Evolutionary conservation across 1,140 invertebrate species (phyloP), one percentile per base, ranked within the genome.

Genomic region (Dendrolimus kikuchii): DNA sequence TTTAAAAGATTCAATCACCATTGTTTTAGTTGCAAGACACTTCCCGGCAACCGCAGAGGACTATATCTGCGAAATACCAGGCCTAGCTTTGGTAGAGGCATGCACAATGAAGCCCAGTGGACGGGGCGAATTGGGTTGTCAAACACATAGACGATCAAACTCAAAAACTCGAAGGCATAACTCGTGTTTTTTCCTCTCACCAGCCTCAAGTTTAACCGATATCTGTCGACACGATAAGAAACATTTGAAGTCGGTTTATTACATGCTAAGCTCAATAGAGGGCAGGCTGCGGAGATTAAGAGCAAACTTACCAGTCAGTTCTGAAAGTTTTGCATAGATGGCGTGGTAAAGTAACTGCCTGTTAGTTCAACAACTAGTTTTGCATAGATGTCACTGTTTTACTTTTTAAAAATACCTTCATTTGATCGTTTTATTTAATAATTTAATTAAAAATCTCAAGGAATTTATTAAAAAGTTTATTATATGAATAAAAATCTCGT

Each of bases 91-190:
- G 55, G 57, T 49, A 0, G 71, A 80, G 64, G 74, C 71, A 5
- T 79, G 68, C 51, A 83, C 75, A 0, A 83, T 81, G 77, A 83
- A 74, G 46, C 77, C 76, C 0, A 83, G 76, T 23, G 67, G 59
- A 7, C 53, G 58, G 5, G 50, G 60, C 2, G 69, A 77, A 5
- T 47, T 71, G 5, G 56, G 57, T n/a, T 71, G 71, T 43, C 74
- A 82, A 59, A 74, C 71, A 36, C 38, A 45, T 43, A 8, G 42
- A 55, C 66, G 55, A 57, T 10, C 41, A 23, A 23, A 44, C 47
- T 38, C 49, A 6, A 56, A 53, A 42, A 45, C 9, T 46, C 38
- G 9, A 47, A 64, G 39, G 46, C 53, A 39, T 4, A 41, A 57
- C 10, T 56, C 59, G 5, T 56, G 56, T 10, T 64, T 62, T 51